phyloP scores from a whole-genome alignment of 1,140 invertebrate genomes.

The Tenebrio molitor region DNA sequence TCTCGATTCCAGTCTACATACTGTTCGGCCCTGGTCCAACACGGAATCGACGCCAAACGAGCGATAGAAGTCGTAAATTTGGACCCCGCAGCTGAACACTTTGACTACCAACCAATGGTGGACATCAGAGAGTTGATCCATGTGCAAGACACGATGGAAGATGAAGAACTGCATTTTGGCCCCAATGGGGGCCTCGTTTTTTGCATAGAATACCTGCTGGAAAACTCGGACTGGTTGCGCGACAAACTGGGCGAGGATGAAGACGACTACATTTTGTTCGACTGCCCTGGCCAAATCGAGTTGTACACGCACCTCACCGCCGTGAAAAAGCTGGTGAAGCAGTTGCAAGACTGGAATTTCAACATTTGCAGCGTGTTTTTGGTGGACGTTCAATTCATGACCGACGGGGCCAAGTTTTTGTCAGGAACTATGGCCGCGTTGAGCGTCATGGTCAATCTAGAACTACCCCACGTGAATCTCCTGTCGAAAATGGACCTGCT shows the following conservation, averaged over 20 bases:
- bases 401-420: constrained; percentile 96
- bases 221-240: constrained; percentile 93
- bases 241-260: constrained; percentile 84
- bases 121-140: constrained; percentile 96
- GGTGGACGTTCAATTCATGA: constrained; percentile 97
- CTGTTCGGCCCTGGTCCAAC: constrained; percentile 89
- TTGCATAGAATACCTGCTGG: constrained; percentile 95
- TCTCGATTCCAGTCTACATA: constrained; percentile 86
- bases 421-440: constrained; percentile 95
- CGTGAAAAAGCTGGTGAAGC: constrained; percentile 85
- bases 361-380: constrained; percentile 93
- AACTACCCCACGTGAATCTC: constrained; percentile 94
- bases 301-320: constrained; percentile 96
- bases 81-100: constrained; percentile 97
- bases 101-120: constrained; percentile 89
- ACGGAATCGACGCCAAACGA: constrained; percentile 82
- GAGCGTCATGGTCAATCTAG: constrained; percentile 96
- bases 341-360: constrained; percentile 92
- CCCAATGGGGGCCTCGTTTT: constrained; percentile 98
- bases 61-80: constrained; percentile 93
- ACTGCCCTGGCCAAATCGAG: constrained; percentile 99
- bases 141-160: constrained; percentile 97
- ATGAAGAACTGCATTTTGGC: constrained; percentile 94
- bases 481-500: constrained; percentile 97
- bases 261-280: constrained; percentile 97